These are phyloP conservation scores for Eupelmus urozonus DNA, from an alignment of 2,888 invertebrate genomes.

Conservation along the genomic window DNA sequence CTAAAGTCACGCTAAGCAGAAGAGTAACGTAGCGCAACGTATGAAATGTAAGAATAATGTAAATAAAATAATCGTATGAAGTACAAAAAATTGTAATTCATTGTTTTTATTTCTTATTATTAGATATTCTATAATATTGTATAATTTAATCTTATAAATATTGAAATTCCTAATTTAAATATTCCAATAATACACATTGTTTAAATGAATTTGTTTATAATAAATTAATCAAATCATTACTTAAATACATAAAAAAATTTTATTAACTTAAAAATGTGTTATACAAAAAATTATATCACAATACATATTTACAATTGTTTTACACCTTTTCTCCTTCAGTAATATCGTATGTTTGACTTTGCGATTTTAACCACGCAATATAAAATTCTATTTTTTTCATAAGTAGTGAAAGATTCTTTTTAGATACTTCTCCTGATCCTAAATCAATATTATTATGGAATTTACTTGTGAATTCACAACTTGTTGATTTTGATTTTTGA, in stretches of 20 bases:
- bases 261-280: slow-evolving; percentile 11
- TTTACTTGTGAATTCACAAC: slow-evolving; percentile 79
- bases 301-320: slow-evolving; percentile 6
- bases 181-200: no score
- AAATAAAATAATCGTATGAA: slow-evolving; percentile 68
- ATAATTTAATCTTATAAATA: not conserved
- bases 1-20: slow-evolving; percentile 62
- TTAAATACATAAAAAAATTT: not conserved
- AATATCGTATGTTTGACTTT: slow-evolving; percentile 43
- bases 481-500: slow-evolving; percentile 63
- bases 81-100: slow-evolving; percentile 34
- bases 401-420: slow-evolving; percentile 78
- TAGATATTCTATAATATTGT: not conserved
- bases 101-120: not conserved
- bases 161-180: not conserved
- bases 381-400: slow-evolving; percentile 86
- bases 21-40: slow-evolving; percentile 64
- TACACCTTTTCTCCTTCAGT: slow-evolving; percentile 33
- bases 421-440: slow-evolving; percentile 61
- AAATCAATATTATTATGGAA: slow-evolving; percentile 75
- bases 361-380: slow-evolving; percentile 81
- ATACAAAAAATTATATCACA: slow-evolving; percentile 18
- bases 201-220: not conserved
- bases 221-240: not conserved
- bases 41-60: slow-evolving; percentile 73